These are phyloP conservation scores for Willowsia nigromaculata DNA, from an alignment of 2,888 invertebrate species.

Conservation along the genomic window DNA sequence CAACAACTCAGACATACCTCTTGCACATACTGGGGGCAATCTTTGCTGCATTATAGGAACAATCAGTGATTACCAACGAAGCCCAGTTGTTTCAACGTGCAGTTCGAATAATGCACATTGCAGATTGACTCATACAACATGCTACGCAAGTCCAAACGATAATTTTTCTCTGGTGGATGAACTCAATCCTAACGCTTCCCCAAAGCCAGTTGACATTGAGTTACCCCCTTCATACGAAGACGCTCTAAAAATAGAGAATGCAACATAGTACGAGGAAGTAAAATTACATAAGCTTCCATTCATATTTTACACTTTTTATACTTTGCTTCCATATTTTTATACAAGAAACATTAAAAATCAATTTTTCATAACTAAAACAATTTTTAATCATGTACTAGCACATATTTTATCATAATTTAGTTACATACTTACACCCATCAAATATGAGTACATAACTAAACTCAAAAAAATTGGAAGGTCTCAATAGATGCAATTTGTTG, in stretches of 20 bases:
- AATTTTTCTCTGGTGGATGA: background rate
- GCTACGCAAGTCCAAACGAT: background rate
- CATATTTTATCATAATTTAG: too few species aligned
- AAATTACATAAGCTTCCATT: background rate
- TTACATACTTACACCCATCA: too few species aligned
- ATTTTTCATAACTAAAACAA: too few species aligned
- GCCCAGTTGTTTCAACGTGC: background rate
- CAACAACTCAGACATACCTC: background rate
- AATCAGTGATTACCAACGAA: background rate
- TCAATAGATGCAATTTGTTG: too few species aligned
- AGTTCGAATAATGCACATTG: background rate
- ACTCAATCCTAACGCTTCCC: background rate
- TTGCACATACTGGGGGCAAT: background rate
- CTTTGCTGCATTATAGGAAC: constrained; percentile 28
- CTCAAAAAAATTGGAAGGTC: too few species aligned
- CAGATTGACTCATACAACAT: background rate
- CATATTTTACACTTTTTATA: too few species aligned
- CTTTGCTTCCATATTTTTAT: too few species aligned
- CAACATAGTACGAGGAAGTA: background rate
- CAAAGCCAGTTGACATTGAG: background rate
- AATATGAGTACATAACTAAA: too few species aligned
- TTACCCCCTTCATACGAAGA: constrained; percentile 20
- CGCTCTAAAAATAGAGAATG: constrained; percentile 22
- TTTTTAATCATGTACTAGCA: too few species aligned
- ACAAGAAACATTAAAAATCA: too few species aligned